A percentile compares a stretch with the other conserved stretches of the same genome.
Conservation (phyloP, 2,797 vertebrate species). For the Alectoris magna region DNA sequence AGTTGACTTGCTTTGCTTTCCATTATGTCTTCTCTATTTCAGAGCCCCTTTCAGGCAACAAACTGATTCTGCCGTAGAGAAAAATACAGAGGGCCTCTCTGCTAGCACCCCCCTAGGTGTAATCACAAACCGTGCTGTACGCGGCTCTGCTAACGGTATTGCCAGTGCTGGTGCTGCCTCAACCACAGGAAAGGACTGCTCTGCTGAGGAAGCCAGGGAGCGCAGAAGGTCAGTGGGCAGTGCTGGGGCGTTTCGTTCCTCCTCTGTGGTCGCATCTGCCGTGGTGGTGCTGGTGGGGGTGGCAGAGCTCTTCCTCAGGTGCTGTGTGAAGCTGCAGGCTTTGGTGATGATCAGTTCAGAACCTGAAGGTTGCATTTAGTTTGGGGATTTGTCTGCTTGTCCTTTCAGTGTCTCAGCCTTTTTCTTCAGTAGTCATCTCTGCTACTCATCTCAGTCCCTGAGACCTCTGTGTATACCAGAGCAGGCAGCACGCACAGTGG, state of each 20-base stretch:
- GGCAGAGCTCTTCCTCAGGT: neutral
- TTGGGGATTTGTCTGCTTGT: neutral
- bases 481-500: fast-evolving
- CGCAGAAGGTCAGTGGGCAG: constrained; percentile 77
- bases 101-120: constrained; percentile 77
- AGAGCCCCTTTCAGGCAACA: constrained; percentile 79
- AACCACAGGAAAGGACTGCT: constrained; percentile 69
- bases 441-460: neutral
- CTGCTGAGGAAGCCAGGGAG: constrained; percentile 76
- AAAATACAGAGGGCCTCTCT: constrained; percentile 65
- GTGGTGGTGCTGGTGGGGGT: neutral
- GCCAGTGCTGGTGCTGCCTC: constrained; percentile 53
- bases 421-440: neutral
- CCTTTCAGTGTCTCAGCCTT: neutral
- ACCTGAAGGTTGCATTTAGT: neutral
- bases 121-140: constrained; percentile 77
- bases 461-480: neutral
- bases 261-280: neutral
- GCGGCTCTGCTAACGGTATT: constrained; percentile 72
- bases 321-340: neutral
- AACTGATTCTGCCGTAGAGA: constrained; percentile 75
- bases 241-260: neutral
- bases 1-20: constrained; percentile 67
- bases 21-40: constrained; percentile 70
- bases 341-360: too few species aligned